These are phyloP conservation scores for Paracanthobrama guichenoti DNA, from an alignment of 2,113 vertebrate species.

Conservation along the genomic window DNA sequence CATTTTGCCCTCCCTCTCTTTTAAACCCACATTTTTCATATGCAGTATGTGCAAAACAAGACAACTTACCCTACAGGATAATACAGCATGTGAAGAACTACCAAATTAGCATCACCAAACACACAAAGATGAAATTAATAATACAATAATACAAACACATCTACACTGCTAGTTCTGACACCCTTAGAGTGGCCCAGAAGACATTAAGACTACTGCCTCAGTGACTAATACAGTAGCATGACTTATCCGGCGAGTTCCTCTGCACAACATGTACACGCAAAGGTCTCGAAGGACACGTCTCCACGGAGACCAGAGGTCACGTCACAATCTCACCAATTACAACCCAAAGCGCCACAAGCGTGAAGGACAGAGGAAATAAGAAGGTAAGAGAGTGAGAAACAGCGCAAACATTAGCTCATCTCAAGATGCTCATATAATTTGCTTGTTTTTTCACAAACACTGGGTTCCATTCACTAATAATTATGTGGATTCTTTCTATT, in stretches of 20 bases:
- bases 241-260: neutral
- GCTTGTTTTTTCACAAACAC: neutral
- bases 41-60: neutral
- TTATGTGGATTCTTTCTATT: no score
- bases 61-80: neutral
- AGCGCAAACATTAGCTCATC: neutral
- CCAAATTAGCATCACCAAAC: neutral
- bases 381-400: neutral
- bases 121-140: neutral
- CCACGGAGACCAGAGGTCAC: slow-evolving; percentile 23
- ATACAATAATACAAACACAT: neutral
- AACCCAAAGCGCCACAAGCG: neutral
- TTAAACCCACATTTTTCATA: neutral
- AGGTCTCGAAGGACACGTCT: slow-evolving; percentile 35
- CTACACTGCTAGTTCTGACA: neutral
- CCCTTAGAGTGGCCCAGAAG: neutral
- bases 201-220: slow-evolving; percentile 14
- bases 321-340: slow-evolving; percentile 2
- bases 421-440: neutral
- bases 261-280: slow-evolving; percentile 4
- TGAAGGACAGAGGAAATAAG: slow-evolving; percentile 7
- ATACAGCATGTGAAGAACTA: slow-evolving; percentile 1
- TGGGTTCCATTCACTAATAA: no score
- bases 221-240: slow-evolving; percentile 23
- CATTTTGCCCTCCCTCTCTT: neutral